Conservation (phyloP, 2,113 vertebrate species). For the Albula goreensis region DNA sequence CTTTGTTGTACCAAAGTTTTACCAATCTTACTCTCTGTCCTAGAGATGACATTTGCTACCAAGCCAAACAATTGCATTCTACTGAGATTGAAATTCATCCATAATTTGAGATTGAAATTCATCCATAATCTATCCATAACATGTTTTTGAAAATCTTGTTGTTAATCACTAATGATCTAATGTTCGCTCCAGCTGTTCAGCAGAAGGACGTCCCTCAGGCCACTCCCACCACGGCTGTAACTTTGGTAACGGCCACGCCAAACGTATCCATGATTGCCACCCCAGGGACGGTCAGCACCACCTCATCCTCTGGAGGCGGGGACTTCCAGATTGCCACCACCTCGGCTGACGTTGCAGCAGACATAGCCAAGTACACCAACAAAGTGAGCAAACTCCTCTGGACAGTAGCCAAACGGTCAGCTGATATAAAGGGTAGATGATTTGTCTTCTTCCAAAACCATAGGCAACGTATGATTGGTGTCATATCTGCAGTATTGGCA, state of each 20-base stretch:
- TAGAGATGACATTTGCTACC: not conserved
- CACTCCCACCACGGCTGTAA: constrained; percentile 86
- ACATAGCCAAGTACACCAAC: constrained; percentile 96
- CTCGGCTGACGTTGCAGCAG: constrained; percentile 92
- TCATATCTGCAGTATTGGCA: no score
- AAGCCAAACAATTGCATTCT: not conserved
- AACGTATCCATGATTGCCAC: constrained; percentile 79
- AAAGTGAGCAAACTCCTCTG: constrained; percentile 75
- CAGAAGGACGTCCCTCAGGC: constrained; percentile 88
- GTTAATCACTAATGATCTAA: not conserved
- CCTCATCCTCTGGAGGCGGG: constrained; percentile 60
- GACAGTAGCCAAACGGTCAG: not conserved
- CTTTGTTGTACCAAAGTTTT: no score
- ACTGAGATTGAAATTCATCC: not conserved
- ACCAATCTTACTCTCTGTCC: no score
- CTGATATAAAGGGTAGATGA: not conserved
- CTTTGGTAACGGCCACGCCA: constrained; percentile 86
- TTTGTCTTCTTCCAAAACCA: no score
- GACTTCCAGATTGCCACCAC: constrained; percentile 90
- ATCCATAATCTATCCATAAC: not conserved
- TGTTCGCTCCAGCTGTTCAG: constrained; percentile 79
- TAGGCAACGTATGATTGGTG: no score
- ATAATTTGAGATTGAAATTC: not conserved
- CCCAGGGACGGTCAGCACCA: constrained; percentile 70
- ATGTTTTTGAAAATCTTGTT: not conserved